A percentile compares a stretch with the other conserved stretches of the same genome.
Evolutionary conservation across 1,140 invertebrate genomes (phyloP).

Genomic region (Drosophila auraria): DNA sequence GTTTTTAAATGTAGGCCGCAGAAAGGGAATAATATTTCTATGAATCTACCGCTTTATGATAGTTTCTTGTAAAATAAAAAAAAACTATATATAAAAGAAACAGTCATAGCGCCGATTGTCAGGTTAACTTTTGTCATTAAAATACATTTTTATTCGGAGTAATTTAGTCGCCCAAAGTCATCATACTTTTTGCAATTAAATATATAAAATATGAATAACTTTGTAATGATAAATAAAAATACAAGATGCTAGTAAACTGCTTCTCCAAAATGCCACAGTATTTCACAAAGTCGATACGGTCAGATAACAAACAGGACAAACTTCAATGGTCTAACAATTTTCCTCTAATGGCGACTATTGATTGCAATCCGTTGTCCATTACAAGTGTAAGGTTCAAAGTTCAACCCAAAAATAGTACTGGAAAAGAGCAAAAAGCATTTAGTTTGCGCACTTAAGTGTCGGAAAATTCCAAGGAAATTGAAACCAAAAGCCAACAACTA

Average conservation of each 20-base stretch:
- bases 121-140: too few species aligned
- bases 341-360: neutral
- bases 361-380: neutral
- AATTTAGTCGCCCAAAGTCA: too few species aligned
- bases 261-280: neutral
- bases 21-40: neutral
- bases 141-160: too few species aligned
- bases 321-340: neutral
- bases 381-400: neutral
- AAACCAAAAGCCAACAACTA: slow-evolving; percentile 55
- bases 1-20: too few species aligned
- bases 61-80: too few species aligned
- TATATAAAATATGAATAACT: too few species aligned
- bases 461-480: slow-evolving; percentile 62
- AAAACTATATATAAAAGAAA: too few species aligned
- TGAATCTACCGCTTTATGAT: too few species aligned
- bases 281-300: neutral
- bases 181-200: too few species aligned
- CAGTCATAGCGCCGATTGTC: too few species aligned
- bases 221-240: too few species aligned
- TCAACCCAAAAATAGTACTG: slow-evolving; percentile 18
- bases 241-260: too few species aligned
- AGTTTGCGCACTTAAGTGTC: slow-evolving; percentile 48
- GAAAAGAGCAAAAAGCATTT: slow-evolving; percentile 57
- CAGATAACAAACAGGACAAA: neutral